Evolutionary conservation across 2,113 vertebrate species (phyloP), one percentile per base, ranked within the genome.

Genomic region (Chionomys nivalis): DNA sequence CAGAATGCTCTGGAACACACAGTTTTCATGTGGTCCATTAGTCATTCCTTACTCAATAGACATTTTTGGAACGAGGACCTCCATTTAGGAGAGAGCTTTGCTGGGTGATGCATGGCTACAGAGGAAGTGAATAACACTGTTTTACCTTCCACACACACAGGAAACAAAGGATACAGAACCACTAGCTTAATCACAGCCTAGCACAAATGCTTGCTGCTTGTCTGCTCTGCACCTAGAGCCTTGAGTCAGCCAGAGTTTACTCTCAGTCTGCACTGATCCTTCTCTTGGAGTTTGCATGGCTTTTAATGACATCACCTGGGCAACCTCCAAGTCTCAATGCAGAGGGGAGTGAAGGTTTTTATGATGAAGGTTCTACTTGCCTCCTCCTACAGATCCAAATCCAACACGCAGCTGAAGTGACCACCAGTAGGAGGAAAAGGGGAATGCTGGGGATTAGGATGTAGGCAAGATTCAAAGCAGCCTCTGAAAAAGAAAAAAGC

Each of bases 361-460:
- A 47, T 0, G 7, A 66, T 11, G 42, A 73, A 44, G 9, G 7
- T 31, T 47, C 87, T 96, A 97, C 99, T 99, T 97, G 99, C 99
- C 99, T 99, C 97, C 88, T 98, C 14, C 93, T 81, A 78, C 98
- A 96, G 66, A 99, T 98, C 98, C 98, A 99, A 89, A 99, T 99
- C 91, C 98, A 99, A 91, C 99, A 98, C 55, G 99, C 96, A 66
- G 98, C 98, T 31, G 97, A 97, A 78, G 98, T 36, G 91, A 98
- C 97, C 95, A 99, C 0, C 85, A 99, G 97, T 75, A 99, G 97
- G 36, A 99, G 97, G 95, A 99, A 94, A 55, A 98, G 98, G 36
- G 99, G 98, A 55, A 99, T 92, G 47, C 98, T 98, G 68, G 99
- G 99, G 81, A 99, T 98, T 5, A 99, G 98, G 98, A 99, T 98